Conservation (phyloP, 2,797 vertebrate genomes). For the Phataginus tetradactyla region DNA sequence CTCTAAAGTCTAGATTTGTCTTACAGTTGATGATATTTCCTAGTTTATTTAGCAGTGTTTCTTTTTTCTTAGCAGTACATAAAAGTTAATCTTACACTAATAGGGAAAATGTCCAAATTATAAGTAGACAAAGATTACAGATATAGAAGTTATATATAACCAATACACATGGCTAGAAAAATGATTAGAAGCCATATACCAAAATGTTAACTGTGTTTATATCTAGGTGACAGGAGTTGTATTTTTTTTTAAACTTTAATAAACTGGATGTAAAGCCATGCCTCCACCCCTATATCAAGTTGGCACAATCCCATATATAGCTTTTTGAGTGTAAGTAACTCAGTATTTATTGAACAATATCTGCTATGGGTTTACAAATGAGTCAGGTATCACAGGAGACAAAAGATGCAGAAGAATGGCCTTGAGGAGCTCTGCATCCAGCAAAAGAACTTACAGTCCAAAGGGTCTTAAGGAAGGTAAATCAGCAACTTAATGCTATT, state of each 20-base stretch:
- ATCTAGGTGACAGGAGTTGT: neutral
- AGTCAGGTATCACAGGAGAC: neutral
- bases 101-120: neutral
- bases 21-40: constrained; percentile 1
- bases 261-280: neutral
- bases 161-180: neutral
- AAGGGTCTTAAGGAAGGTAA: constrained; percentile 15
- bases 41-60: neutral
- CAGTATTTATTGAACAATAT: neutral
- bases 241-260: neutral
- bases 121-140: neutral
- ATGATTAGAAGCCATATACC: neutral
- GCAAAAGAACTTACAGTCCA: constrained; percentile 34
- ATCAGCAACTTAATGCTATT: constrained; percentile 28
- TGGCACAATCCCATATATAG: neutral
- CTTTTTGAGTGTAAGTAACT: neutral
- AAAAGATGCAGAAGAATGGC: neutral
- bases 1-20: constrained; percentile 9
- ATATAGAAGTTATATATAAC: neutral
- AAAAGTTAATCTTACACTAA: constrained; percentile 34
- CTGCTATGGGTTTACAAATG: constrained; percentile 12
- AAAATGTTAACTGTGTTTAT: neutral
- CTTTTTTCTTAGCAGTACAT: constrained; percentile 1
- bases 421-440: neutral
- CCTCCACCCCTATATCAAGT: neutral